Base-by-base conservation (phyloP, 2,113 vertebrate species). In the Hemibagrus wyckioides region DNA sequence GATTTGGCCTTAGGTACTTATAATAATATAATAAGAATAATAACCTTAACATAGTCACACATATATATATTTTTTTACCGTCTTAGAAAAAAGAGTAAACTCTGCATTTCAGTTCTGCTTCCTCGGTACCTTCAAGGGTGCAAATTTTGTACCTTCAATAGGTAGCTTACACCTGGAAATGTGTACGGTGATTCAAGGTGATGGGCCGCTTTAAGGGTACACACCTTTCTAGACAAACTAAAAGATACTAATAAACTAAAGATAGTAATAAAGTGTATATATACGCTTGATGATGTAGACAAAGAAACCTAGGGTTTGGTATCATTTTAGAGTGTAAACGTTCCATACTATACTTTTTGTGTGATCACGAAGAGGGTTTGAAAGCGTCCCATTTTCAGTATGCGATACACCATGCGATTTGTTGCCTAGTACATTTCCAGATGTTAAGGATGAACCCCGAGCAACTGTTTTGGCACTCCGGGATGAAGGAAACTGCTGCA, bases 401-500 rank as follows among this genome's bases (percentile, higher is more conserved):
- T 25, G 21, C 2, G 69, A 41, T 44, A 25, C 41, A 23, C 57
- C 2, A 54, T 48, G 13, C 23, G 10, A n/a, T 71, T 52, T 56
- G 61, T 56, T 73, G 65, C 7, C 14, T 48, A 65, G 25, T 44
- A 28, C 25, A 41, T 87, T 61, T 82, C 54, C 65, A 82, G 30
- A 75, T 87, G 63, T 86, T 57, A 56, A 30, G 56, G 54, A 57
- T 59, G 54, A 85, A 76, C 39, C 36, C 13, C n/a, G n/a, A 86
- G 84, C 73, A 80, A 76, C 75, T 76, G 52, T 48, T 73, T 50
- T 75, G 65, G 75, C 59, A 54, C 11, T 69, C 25, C n/a, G 57
- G 80, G 1, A 75, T 14, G 73, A 87, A 86, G 17, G 36, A 81
- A 44, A 44, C 82, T 85, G 54, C 54, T 28, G 80, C 82, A 85